These are phyloP conservation scores for Coregonus ussuriensis DNA, from an alignment of 2,797 vertebrate species.

Conservation along the genomic window DNA sequence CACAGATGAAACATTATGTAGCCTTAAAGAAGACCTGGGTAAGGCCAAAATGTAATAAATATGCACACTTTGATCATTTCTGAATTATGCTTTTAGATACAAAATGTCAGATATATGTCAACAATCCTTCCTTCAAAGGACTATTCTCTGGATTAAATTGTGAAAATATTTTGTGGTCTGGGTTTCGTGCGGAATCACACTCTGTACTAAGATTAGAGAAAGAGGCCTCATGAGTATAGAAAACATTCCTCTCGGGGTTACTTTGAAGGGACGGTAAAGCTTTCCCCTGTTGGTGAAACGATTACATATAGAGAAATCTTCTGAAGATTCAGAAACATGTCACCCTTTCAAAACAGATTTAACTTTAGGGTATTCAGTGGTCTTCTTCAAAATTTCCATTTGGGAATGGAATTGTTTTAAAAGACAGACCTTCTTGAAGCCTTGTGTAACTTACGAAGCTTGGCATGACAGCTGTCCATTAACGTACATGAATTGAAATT, in stretches of 20 bases:
- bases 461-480: not conserved
- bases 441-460: not conserved
- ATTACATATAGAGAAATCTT: not conserved
- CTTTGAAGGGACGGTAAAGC: not conserved
- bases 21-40: too few species aligned
- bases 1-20: too few species aligned
- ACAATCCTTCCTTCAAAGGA: too few species aligned
- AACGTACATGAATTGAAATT: not conserved
- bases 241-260: not conserved
- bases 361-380: not conserved
- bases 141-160: too few species aligned
- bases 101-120: too few species aligned
- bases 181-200: too few species aligned
- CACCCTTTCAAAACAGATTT: not conserved
- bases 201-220: not conserved
- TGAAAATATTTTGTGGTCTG: too few species aligned
- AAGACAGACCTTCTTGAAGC: not conserved
- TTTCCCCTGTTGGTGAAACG: not conserved
- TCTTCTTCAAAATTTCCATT: not conserved
- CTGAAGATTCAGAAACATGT: not conserved
- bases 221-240: not conserved
- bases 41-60: too few species aligned
- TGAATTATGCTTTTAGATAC: too few species aligned
- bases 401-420: not conserved
- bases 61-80: too few species aligned